These are phyloP conservation scores for Hylomyscus alleni DNA, from an alignment of 2,797 vertebrate species.

Conservation along the genomic window DNA sequence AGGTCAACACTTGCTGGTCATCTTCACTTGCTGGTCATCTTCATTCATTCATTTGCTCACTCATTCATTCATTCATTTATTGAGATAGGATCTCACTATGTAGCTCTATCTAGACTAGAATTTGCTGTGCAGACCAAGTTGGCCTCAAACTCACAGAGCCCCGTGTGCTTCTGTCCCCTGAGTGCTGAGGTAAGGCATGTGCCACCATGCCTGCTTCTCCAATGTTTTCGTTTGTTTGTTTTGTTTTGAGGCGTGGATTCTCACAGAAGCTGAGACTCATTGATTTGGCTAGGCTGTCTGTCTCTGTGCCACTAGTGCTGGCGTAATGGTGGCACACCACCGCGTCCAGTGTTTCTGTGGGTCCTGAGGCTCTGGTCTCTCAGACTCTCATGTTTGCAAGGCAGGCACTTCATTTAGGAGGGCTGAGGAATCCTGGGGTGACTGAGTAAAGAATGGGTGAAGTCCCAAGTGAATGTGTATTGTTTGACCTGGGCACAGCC, in stretches of 20 bases:
- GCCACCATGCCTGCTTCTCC: background rate
- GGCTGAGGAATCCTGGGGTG: background rate
- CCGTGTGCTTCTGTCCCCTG: background rate
- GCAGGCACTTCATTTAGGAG: background rate
- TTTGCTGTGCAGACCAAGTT: background rate
- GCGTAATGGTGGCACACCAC: background rate
- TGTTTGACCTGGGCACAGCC: background rate
- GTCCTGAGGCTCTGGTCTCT: background rate
- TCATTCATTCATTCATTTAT: background rate
- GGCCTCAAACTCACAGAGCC: background rate
- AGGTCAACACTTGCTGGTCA: background rate
- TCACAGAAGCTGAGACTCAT: background rate
- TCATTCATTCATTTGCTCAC: background rate
- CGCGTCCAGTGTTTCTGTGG: background rate
- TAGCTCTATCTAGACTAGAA: background rate
- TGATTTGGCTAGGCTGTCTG: background rate
- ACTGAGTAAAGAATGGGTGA: background rate
- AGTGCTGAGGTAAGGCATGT: background rate
- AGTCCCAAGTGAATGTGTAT: background rate
- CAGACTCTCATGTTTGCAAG: background rate
- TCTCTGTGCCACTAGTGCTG: background rate
- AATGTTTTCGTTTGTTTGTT: background rate
- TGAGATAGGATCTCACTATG: background rate
- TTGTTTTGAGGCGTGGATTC: background rate
- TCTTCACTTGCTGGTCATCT: background rate